Evolutionary conservation across 2,113 vertebrate genomes (phyloP), one percentile per base, ranked within the genome.

Genomic region (Aptenodytes forsteri): DNA sequence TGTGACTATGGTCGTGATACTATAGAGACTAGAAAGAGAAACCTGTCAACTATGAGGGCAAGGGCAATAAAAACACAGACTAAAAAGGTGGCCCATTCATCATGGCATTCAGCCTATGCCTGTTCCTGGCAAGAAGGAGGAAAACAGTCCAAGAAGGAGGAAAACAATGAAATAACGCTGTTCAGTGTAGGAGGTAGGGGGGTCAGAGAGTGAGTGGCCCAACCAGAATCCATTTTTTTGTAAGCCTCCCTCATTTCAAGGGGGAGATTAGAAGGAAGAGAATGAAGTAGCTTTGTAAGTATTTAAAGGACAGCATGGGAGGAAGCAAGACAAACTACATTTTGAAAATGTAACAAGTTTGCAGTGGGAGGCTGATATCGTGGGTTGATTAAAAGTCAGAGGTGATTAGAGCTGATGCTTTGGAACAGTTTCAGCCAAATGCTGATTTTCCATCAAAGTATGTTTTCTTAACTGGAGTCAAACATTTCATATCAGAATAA

Each of bases 401-500:
- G 54, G 62, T 69, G 36, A 88, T 88, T 54, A 83, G 44, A 93
- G 56, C 54, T 90, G 84, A 70, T 66, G 49, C n/a, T 93, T 77
- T 95, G 92, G 75, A 80, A 61, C 27, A 47, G 40, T 62, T 94
- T 91, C 93, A 96, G 58, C 62, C 66, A 91, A 95, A 85, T 54
- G 17, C 13, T 42, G 42, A 42, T 13, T 95, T 95, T 93, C 84
- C 66, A 72, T 47, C n/a, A 25, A 90, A 93, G 19, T 21, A 58
- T 95, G 84, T 96, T 95, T 96, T 93, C 66, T 83, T 94, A 95
- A 72, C 90, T 90, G 58, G 62, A 94, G 73, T 80, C 82, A 95
- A 93, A 85, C 17, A 50, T 72, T 80, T 96, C 7, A 3, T 61
- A 87, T 69, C 44, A 91, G 65, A 75, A 64, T 18, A 5, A 34